A percentile compares a stretch with the other conserved stretches of the same genome.
Conservation (phyloP, 2,888 invertebrate genomes). For the Tenthredo livida region DNA sequence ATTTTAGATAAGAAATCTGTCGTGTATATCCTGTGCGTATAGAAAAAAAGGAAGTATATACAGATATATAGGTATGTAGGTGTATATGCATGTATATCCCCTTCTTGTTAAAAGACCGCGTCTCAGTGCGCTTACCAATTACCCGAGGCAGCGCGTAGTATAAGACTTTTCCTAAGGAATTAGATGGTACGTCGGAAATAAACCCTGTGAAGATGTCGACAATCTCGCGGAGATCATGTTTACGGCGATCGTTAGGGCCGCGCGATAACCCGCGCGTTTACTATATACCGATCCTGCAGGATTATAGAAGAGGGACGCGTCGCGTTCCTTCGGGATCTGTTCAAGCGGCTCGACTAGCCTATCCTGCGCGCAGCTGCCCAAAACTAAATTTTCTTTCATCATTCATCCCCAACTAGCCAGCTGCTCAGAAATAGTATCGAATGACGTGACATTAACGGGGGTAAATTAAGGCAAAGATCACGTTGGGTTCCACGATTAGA, state of each 20-base stretch:
- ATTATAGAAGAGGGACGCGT: neutral
- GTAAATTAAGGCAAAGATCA: neutral
- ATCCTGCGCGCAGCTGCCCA: slow-evolving; percentile 7
- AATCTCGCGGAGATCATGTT: slow-evolving; percentile 53
- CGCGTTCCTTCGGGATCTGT: slow-evolving; percentile 16
- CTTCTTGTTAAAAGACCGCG: slow-evolving; percentile 32
- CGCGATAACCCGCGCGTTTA: slow-evolving; percentile 29
- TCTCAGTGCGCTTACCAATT: slow-evolving; percentile 46
- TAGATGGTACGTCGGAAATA: slow-evolving; percentile 45
- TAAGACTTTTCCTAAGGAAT: slow-evolving; percentile 34
- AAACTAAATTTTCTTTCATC: slow-evolving; percentile 9
- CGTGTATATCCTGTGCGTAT: too few relatives aligned
- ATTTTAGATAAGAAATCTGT: slow-evolving; percentile 12
- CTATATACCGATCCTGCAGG: slow-evolving; percentile 8
- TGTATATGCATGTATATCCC: neutral
- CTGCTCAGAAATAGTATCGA: slow-evolving; percentile 24
- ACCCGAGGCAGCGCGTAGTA: slow-evolving; percentile 9
- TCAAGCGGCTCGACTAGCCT: neutral
- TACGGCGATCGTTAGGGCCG: slow-evolving; percentile 51
- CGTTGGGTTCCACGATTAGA: neutral
- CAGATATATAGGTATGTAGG: neutral
- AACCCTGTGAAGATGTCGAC: slow-evolving; percentile 46
- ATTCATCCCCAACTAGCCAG: slow-evolving; percentile 10
- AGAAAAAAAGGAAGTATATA: too few relatives aligned
- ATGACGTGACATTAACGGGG: slow-evolving; percentile 37